These are phyloP conservation scores for Gymnosoma rotundatum DNA, from an alignment of 2,888 invertebrate species.

Conservation along the genomic window DNA sequence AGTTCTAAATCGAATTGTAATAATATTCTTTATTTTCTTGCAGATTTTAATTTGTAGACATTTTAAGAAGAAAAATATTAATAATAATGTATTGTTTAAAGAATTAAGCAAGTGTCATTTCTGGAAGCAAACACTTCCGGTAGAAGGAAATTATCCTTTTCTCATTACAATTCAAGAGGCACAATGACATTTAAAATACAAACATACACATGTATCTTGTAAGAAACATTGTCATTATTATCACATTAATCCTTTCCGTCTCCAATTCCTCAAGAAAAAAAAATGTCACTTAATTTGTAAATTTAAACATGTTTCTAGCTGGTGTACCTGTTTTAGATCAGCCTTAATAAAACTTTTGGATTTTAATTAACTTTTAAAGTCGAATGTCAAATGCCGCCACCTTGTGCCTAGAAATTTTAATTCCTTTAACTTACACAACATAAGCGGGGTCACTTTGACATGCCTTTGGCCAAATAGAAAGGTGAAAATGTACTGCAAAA, in stretches of 20 bases:
- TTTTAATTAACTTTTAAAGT: conserved; percentile 34
- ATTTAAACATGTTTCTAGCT: conserved; percentile 27
- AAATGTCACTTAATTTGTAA: conserved; percentile 46
- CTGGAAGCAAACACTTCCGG: conserved; percentile 32
- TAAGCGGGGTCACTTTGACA: conserved; percentile 59
- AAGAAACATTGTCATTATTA: conserved; percentile 21
- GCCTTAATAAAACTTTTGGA: conserved; percentile 5
- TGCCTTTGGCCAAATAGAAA: conserved; percentile 55
- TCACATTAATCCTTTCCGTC: conserved; percentile 27
- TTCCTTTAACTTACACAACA: conserved; percentile 40
- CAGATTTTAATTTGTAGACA: too few species aligned
- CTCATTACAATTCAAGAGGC: conserved; percentile 3
- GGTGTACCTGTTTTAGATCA: conserved; percentile 65
- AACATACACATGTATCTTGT: background rate
- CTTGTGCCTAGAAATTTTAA: conserved; percentile 57
- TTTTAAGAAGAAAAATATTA: background rate
- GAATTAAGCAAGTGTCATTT: conserved; percentile 1
- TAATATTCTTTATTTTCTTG: too few species aligned
- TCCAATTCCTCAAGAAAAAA: background rate
- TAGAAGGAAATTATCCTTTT: conserved; percentile 32
- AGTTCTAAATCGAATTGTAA: too few species aligned
- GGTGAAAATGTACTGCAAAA: conserved; percentile 58
- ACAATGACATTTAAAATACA: background rate
- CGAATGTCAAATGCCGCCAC: conserved; percentile 64
- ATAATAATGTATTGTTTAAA: conserved; percentile 5